Evolutionary conservation across 1,140 invertebrate species (phyloP), one percentile per base, ranked within the genome.

Genomic region (Octopus sinensis): DNA sequence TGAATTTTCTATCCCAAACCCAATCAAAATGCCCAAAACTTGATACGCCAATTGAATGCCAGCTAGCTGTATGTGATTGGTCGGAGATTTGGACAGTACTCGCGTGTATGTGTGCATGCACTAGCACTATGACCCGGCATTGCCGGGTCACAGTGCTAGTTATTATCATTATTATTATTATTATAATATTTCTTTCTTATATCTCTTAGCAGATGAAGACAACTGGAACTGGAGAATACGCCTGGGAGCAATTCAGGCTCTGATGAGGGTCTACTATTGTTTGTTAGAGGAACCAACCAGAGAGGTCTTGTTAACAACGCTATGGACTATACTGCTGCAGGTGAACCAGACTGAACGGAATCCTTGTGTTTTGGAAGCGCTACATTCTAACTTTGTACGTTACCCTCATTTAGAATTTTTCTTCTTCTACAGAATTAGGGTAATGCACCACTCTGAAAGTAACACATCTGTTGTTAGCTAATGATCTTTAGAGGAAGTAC

Each of bases 201-300:
- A 62, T 12, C 56, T 62, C 17, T 62, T 81, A 79, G 12, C 76
- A 89, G 88, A 87, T 79, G 83, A 85, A 5, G 88, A 90, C 82
- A 89, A 91, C 75, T 90, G 88, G 88, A 89, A 88, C 79, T 91
- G 90, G 90, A 82, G 88, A 76, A 86, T 91, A 54, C 84, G 90
- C 7, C 91, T 89, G 84, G 86, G 86, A 76, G 90, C 90, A 54
- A 86, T 91, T n/a, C 89, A 90, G 78, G 84, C 86, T 13, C 83
- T 91, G 75, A 88, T 89, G 17, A 88, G 89, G 80, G 87, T 91
- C 30, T 90, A 87, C 78, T 82, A 86, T 43, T 85, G 85, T 83
- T 82, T 88, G 17, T 83, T 85, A 17, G 84, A 81, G 53, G 87
- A 89, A 76, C 86, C 85, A 68, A 84, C 79, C 13, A 83, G 85